Evolutionary conservation across 2,797 vertebrate species (phyloP), one percentile per base, ranked within the genome.

Genomic region (Halcyon leucocephala): DNA sequence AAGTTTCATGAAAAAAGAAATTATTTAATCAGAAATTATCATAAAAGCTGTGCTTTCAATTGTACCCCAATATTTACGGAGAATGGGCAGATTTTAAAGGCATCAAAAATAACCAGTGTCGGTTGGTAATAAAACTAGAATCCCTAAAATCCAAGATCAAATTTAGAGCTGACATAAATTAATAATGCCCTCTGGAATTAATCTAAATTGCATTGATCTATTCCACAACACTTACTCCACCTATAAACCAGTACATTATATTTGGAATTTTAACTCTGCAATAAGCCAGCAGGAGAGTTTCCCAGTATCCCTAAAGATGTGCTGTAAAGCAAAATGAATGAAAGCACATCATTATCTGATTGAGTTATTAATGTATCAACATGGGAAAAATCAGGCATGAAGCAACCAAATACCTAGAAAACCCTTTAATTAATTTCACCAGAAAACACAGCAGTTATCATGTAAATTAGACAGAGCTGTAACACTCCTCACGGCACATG

Each of bases 11-110:
- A 54, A 92, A 87, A 84, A 87, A 84, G 21, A 8, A n/a, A 21
- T 61, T 86, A 13, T 84, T 48, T 48, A 72, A 73, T 79, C 1
- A 0, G 35, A 93, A 95, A 77, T 88, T 31, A 62, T 66, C 51
- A 82, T 91, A 72, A 91, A 96, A 94, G 46, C 61, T 91, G 55
- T 82, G 11, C 37, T 91, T 95, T 66, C n/a, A 42, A 29, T 62
- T 90, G 31, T 13, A 44, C 3, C 0, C 18, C 69, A 58, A 55
- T 81, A 69, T 82, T 81, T 88, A 55, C 7, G 78, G 60, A 69
- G 16, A 95, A 83, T 1, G 14, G 13, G 12, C 16, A 76, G 58
- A 54, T 66, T 86, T 86, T 94, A 66, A 91, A 76, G 25, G 10
- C 48, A 51, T 9, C 1, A 1, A 48, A 64, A 77, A 79, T 52